phyloP scores from a whole-genome alignment of 2,797 vertebrate species.

The Rhyacichthys aspro region DNA sequence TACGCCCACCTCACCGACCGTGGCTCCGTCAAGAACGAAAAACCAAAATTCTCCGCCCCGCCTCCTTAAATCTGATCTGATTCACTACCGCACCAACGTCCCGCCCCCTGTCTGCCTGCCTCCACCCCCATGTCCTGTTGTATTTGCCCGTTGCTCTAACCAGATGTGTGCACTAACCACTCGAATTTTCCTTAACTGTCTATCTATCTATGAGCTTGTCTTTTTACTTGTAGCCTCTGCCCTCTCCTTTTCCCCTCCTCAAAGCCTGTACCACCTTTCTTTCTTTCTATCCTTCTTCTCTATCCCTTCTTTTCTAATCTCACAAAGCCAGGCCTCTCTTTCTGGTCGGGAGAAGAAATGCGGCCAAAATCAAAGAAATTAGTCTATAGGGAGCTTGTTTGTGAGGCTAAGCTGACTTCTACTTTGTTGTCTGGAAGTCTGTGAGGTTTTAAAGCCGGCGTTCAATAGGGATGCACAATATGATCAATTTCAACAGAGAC shows the following conservation, averaged over 20 bases:
- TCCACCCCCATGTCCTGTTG: conserved; percentile 62
- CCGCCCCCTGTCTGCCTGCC: conserved; percentile 62
- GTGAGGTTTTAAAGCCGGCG: neutral
- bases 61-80: conserved; percentile 38
- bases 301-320: conserved; percentile 53
- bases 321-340: conserved; percentile 43
- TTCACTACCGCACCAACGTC: conserved; percentile 44
- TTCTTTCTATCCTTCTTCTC: conserved; percentile 27
- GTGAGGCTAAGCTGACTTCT: neutral
- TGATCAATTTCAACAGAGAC: neutral
- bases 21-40: conserved; percentile 22
- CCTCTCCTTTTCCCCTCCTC: conserved; percentile 45
- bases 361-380: neutral
- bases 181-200: conserved; percentile 68
- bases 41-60: conserved; percentile 28
- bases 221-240: conserved; percentile 73
- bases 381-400: conserved; percentile 9
- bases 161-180: conserved; percentile 76
- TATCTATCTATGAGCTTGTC: conserved; percentile 54
- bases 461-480: conserved; percentile 2
- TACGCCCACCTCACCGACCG: no score
- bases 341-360: conserved; percentile 21
- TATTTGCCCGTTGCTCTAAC: conserved; percentile 70
- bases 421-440: neutral
- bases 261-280: conserved; percentile 42